A percentile compares a stretch with the other conserved stretches of the same genome.
phyloP scores from a whole-genome alignment of 2,888 invertebrate species.

The Rotaria sp. region DNA sequence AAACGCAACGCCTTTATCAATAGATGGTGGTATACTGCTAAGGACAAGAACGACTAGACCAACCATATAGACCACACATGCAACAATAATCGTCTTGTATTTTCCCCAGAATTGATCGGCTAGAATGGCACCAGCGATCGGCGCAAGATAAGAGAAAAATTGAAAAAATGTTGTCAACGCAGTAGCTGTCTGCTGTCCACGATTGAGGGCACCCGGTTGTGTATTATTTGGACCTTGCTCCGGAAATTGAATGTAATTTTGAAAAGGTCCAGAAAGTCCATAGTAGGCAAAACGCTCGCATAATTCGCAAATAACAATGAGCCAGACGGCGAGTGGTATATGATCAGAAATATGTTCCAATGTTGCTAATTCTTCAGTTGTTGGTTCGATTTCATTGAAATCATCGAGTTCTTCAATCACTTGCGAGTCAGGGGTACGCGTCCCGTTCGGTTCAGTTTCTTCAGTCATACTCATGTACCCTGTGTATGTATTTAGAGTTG shows the following conservation, averaged over 20 bases:
- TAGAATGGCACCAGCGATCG: constrained; percentile 79
- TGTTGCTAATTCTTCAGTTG: neutral
- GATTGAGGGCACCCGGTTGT: constrained; percentile 53
- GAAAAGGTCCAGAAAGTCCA: constrained; percentile 64
- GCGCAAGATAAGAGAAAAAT: constrained; percentile 80
- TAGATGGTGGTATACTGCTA: constrained; percentile 55
- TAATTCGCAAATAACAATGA: constrained; percentile 91
- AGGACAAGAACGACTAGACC: constrained; percentile 72
- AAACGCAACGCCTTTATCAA: constrained; percentile 44
- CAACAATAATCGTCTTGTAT: constrained; percentile 78
- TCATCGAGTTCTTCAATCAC: too few relatives aligned
- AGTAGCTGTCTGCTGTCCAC: constrained; percentile 68
- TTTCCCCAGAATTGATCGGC: constrained; percentile 86
- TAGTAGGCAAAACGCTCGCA: constrained; percentile 93
- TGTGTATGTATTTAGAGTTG: too few relatives aligned
- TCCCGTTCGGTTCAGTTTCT: too few relatives aligned
- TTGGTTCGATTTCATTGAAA: neutral
- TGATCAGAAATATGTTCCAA: neutral
- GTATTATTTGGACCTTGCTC: neutral
- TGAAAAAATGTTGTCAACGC: constrained; percentile 80
- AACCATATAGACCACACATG: constrained; percentile 75
- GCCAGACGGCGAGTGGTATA: neutral
- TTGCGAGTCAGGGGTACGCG: too few relatives aligned
- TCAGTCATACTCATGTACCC: too few relatives aligned
- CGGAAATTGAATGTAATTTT: constrained; percentile 63